A percentile compares a stretch with the other conserved stretches of the same genome.
Evolutionary conservation across 2,797 vertebrate species (phyloP).

Genomic region (Toxotes lorentzi): DNA sequence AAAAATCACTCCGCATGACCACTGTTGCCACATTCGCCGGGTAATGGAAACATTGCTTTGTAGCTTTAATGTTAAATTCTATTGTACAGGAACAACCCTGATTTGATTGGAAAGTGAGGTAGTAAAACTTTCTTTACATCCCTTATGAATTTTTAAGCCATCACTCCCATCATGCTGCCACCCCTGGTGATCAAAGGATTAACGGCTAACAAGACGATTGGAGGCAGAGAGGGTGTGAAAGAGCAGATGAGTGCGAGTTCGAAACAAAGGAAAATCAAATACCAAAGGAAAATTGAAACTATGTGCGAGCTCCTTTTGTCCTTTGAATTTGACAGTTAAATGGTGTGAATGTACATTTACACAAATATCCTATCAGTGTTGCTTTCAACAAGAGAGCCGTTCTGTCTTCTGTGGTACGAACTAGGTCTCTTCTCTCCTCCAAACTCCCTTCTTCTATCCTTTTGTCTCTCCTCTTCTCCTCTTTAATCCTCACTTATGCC

Average conservation of each 20-base stretch:
- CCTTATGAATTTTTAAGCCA: slow-evolving; percentile 51
- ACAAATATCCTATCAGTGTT: slow-evolving; percentile 18
- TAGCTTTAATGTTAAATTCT: slow-evolving; percentile 12
- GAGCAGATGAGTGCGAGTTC: slow-evolving; percentile 41
- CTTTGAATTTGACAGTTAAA: slow-evolving; percentile 33
- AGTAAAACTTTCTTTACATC: slow-evolving; percentile 50
- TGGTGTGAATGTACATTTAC: not conserved
- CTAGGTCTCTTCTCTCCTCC: not conserved
- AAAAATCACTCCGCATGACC: slow-evolving; percentile 32
- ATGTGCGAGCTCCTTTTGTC: slow-evolving; percentile 12
- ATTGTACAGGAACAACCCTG: slow-evolving; percentile 35
- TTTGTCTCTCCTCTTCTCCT: slow-evolving; percentile 16
- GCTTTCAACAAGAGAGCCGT: slow-evolving; percentile 14
- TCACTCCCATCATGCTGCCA: slow-evolving; percentile 35
- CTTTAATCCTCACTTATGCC: slow-evolving; percentile 40
- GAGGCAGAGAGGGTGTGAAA: slow-evolving; percentile 33
- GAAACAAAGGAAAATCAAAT: slow-evolving; percentile 40
- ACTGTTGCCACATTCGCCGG: slow-evolving; percentile 23
- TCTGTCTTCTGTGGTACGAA: slow-evolving; percentile 8
- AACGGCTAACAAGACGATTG: slow-evolving; percentile 67
- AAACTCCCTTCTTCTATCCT: not conserved
- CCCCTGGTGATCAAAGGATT: slow-evolving; percentile 63
- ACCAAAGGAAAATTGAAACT: slow-evolving; percentile 34
- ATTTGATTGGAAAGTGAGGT: slow-evolving; percentile 45
- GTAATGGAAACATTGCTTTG: slow-evolving; percentile 24